These are phyloP conservation scores for Muscicapa adusta DNA, from an alignment of 2,113 vertebrate genomes.

Conservation along the genomic window DNA sequence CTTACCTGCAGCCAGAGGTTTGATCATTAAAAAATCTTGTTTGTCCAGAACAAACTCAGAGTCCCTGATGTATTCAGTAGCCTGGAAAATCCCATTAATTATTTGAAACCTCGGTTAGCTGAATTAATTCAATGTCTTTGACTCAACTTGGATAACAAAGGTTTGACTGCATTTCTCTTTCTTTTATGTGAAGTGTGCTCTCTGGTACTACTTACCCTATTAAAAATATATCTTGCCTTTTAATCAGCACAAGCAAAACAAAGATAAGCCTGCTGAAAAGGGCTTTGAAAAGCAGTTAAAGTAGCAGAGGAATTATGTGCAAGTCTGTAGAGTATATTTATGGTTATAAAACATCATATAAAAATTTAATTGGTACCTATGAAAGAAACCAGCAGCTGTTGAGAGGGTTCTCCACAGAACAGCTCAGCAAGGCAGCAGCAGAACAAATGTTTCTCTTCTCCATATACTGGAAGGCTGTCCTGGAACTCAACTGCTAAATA, in stretches of 20 bases:
- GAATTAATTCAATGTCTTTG: constrained; percentile 33
- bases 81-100: constrained; percentile 38
- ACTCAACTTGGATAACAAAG: constrained; percentile 28
- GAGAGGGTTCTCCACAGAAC: not conserved
- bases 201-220: constrained; percentile 31
- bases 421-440: constrained; percentile 7
- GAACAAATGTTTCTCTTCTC: not conserved
- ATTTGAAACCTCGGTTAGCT: not conserved
- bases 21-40: not conserved
- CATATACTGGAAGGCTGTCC: not conserved
- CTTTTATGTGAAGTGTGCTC: constrained; percentile 23
- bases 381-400: constrained; percentile 26
- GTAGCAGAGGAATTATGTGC: constrained; percentile 32
- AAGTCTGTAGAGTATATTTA: constrained; percentile 50
- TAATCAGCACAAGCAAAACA: constrained; percentile 60
- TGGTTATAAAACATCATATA: constrained; percentile 39
- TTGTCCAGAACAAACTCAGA: not conserved
- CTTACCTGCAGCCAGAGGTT: not conserved
- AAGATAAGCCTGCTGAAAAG: constrained; percentile 38
- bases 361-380: constrained; percentile 50
- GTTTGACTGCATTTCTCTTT: constrained; percentile 28
- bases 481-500: not conserved
- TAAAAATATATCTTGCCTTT: constrained; percentile 61
- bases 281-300: constrained; percentile 42
- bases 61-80: not conserved